Evolutionary conservation across 2,888 invertebrate species (phyloP).

Genomic region (Deroplatys truncata): DNA sequence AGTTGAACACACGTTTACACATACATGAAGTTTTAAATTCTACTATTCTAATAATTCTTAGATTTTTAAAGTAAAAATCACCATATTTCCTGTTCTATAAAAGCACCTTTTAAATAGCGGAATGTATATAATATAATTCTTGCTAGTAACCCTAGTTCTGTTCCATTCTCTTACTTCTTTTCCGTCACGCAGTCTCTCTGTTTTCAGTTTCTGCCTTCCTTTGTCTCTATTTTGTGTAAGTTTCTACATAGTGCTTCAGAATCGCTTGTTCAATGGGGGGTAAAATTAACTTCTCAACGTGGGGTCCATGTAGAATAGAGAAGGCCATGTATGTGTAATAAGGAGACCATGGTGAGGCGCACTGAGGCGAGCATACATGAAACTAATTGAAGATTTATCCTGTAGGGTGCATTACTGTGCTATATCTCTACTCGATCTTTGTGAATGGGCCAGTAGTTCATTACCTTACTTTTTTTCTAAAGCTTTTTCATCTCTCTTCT

Average conservation of each 20-base stretch:
- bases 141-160: background rate
- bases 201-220: background rate
- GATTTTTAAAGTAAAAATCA: background rate
- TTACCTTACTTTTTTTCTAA: background rate
- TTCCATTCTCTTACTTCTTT: background rate
- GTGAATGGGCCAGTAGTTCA: background rate
- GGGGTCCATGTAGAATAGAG: background rate
- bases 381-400: background rate
- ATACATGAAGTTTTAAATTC: background rate
- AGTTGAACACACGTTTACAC: background rate
- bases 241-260: background rate
- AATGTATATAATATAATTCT: background rate
- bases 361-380: background rate
- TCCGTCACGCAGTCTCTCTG: background rate
- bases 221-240: background rate
- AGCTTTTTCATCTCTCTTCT: too few species aligned
- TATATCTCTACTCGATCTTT: background rate
- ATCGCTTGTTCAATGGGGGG: background rate
- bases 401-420: background rate
- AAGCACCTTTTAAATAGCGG: background rate
- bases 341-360: background rate
- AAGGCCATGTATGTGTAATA: background rate
- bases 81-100: background rate
- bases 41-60: background rate
- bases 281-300: background rate